Conservation (phyloP, 2,797 vertebrate species). For the Enteromius argenteus region DNA sequence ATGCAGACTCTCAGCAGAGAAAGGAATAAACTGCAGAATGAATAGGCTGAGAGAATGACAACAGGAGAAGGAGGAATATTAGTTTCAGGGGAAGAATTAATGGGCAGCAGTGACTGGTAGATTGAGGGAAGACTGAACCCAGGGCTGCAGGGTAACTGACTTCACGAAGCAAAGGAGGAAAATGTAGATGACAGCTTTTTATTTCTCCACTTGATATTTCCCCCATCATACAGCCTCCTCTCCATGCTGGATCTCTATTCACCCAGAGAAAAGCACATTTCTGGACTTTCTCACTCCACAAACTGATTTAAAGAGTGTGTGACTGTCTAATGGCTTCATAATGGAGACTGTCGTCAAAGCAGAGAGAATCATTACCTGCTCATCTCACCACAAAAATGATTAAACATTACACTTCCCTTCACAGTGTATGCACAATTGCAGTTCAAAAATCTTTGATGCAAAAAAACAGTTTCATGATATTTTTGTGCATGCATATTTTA, state of each 20-base stretch:
- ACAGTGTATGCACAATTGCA: background rate
- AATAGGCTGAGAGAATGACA: conserved; percentile 16
- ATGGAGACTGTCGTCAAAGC: background rate
- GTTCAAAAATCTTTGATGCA: background rate
- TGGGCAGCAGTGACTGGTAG: conserved; percentile 5
- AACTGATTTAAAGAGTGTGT: conserved; percentile 16
- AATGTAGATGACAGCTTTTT: conserved; percentile 9
- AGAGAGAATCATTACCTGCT: conserved; percentile 15
- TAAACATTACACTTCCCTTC: background rate
- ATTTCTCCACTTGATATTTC: conserved; percentile 5
- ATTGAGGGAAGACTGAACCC: conserved; percentile 8
- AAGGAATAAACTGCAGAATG: conserved; percentile 6
- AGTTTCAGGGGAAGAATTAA: conserved; percentile 24
- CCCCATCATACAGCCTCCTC: background rate
- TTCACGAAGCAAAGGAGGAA: background rate
- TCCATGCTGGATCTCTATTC: background rate
- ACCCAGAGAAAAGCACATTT: conserved; percentile 3
- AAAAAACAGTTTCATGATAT: background rate
- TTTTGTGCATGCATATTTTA: background rate
- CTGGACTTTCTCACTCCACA: conserved; percentile 2
- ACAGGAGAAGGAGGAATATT: conserved; percentile 3
- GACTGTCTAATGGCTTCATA: background rate
- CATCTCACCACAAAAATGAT: background rate
- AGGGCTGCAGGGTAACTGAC: conserved; percentile 19
- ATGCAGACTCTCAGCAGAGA: conserved; percentile 11